These are phyloP conservation scores for Leptopilina drosophilae DNA, from an alignment of 2,888 invertebrate genomes.

Conservation along the genomic window DNA sequence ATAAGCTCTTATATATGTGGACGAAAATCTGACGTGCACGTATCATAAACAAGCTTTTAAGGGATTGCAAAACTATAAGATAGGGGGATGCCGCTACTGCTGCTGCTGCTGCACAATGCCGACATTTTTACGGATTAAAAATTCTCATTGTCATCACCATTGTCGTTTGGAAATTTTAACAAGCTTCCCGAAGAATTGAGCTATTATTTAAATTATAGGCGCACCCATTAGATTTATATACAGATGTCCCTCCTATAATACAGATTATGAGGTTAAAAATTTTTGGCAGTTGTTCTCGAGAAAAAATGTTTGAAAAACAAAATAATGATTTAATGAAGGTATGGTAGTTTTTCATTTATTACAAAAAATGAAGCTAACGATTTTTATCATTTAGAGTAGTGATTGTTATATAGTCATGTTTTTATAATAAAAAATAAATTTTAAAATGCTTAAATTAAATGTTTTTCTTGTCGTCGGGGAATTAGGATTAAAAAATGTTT, in stretches of 20 bases:
- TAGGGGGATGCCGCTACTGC: not conserved
- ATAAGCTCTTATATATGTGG: not conserved
- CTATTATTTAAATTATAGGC: constrained; percentile 44
- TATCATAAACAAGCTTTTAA: constrained; percentile 68
- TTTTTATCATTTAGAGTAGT: no score
- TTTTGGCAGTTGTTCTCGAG: not conserved
- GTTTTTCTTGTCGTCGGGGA: no score
- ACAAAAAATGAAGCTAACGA: no score
- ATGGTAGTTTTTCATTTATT: no score
- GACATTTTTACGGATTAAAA: constrained; percentile 69
- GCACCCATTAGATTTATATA: constrained; percentile 18
- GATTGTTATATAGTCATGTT: no score
- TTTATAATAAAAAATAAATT: no score
- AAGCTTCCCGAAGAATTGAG: constrained; percentile 26
- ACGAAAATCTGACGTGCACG: constrained; percentile 38
- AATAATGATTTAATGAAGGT: no score
- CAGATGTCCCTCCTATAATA: not conserved
- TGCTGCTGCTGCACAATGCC: not conserved
- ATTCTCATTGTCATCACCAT: constrained; percentile 52
- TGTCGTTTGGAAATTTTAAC: constrained; percentile 30
- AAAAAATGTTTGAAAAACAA: not conserved
- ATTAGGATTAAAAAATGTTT: no score
- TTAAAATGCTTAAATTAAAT: no score
- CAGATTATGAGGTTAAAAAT: not conserved
- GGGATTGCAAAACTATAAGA: constrained; percentile 57